Conservation (phyloP, 2,797 vertebrate species). For the Chloroceryle amazona region DNA sequence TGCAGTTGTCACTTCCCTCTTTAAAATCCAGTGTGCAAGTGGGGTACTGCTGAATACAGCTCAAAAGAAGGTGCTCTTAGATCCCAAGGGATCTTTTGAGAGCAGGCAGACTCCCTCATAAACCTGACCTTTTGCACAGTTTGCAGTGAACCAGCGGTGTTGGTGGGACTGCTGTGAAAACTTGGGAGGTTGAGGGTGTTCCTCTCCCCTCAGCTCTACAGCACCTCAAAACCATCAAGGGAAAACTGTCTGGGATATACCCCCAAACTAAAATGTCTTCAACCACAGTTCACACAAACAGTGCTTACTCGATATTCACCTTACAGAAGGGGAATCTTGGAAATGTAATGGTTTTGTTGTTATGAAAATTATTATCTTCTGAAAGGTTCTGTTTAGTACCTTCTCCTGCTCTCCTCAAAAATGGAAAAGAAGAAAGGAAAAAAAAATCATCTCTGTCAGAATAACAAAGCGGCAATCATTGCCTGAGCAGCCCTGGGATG, state of each 20-base stretch:
- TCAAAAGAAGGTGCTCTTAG: background rate
- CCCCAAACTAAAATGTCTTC: background rate
- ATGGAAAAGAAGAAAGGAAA: no score
- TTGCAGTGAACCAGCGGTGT: background rate
- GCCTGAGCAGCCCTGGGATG: background rate
- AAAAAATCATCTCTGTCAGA: background rate
- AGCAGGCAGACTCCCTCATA: background rate
- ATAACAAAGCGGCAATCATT: background rate
- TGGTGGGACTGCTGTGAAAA: background rate
- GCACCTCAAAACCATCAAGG: background rate
- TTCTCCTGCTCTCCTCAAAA: background rate
- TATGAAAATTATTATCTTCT: background rate
- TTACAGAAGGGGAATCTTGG: background rate
- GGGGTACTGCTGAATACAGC: background rate
- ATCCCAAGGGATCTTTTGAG: background rate
- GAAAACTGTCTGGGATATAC: background rate
- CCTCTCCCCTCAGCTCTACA: background rate
- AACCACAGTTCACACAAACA: background rate
- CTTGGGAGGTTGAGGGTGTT: background rate
- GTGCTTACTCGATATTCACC: background rate
- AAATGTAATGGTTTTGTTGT: background rate
- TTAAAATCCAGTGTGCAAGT: background rate
- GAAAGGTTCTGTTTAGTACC: background rate
- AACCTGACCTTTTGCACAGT: accelerated
- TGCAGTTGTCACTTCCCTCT: background rate